Evolutionary conservation across 2,797 vertebrate genomes (phyloP).

Genomic region (Pipistrellus pipistrellus): DNA sequence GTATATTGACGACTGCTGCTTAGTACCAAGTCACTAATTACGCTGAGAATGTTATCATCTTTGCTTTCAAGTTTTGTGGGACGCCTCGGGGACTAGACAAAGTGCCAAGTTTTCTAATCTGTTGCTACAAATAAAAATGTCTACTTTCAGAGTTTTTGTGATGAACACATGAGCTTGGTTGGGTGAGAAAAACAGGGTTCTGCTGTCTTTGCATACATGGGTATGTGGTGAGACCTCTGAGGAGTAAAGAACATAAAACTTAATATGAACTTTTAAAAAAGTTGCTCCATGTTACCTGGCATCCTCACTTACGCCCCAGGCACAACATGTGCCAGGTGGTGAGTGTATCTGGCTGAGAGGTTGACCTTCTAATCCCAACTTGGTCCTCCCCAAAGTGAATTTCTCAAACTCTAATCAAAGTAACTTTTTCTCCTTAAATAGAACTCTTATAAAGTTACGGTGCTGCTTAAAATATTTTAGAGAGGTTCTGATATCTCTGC

Average conservation of each 20-base stretch:
- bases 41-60: slow-evolving; percentile 53
- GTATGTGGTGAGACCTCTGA: slow-evolving; percentile 11
- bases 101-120: slow-evolving; percentile 59
- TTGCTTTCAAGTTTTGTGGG: slow-evolving; percentile 38
- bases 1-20: slow-evolving; percentile 46
- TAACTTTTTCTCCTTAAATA: not conserved
- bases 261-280: not conserved
- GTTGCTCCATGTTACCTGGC: not conserved
- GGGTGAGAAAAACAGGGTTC: not conserved
- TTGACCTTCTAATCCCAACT: not conserved
- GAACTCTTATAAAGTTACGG: not conserved
- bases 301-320: not conserved
- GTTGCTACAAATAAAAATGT: slow-evolving; percentile 57
- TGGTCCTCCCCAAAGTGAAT: not conserved
- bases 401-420: not conserved
- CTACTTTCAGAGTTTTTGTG: slow-evolving; percentile 23
- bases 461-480: not conserved
- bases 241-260: not conserved
- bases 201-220: slow-evolving; percentile 29
- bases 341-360: not conserved
- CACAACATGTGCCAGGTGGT: not conserved
- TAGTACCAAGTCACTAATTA: slow-evolving; percentile 59
- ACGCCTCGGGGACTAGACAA: slow-evolving; percentile 14
- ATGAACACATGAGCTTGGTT: not conserved
- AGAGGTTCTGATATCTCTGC: not conserved